Conservation (phyloP, 2,888 invertebrate genomes). For the Sisyra terminalis region DNA sequence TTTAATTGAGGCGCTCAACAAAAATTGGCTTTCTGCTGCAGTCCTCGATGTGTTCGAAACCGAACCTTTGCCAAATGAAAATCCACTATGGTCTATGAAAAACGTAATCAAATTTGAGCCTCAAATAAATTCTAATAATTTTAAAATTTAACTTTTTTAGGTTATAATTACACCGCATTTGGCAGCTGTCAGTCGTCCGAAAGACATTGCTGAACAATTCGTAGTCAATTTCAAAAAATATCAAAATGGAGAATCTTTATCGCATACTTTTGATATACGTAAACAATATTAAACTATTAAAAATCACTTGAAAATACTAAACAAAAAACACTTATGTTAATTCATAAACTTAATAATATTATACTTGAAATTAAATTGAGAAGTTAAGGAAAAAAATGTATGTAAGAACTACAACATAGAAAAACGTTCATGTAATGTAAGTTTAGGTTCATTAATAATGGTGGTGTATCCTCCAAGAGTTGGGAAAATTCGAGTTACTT, state of each 20-base stretch:
- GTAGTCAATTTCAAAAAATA: conserved; percentile 27
- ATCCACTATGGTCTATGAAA: conserved; percentile 31
- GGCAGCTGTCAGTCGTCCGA: conserved; percentile 23
- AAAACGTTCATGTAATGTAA: conserved; percentile 6
- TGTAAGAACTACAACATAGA: not conserved
- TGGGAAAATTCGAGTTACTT: not conserved
- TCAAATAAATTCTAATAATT: not conserved
- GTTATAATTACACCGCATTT: conserved; percentile 31
- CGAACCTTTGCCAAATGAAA: conserved; percentile 32
- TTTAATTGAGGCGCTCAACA: conserved; percentile 31
- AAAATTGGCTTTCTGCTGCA: conserved; percentile 34
- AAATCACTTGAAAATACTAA: not conserved
- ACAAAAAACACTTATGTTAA: not conserved
- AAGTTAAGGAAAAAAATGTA: not conserved
- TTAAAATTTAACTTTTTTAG: conserved; percentile 15
- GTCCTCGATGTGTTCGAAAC: conserved; percentile 36
- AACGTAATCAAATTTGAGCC: conserved; percentile 22
- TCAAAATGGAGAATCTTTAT: conserved; percentile 21
- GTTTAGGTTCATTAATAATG: not conserved
- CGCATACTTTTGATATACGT: conserved; percentile 23
- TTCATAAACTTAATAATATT: not conserved
- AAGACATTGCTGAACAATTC: conserved; percentile 29
- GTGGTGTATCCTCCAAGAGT: not conserved
- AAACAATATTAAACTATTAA: not conserved
- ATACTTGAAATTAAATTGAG: not conserved